These are phyloP conservation scores for Pagrus major DNA, from an alignment of 2,113 vertebrate genomes.

Conservation along the genomic window DNA sequence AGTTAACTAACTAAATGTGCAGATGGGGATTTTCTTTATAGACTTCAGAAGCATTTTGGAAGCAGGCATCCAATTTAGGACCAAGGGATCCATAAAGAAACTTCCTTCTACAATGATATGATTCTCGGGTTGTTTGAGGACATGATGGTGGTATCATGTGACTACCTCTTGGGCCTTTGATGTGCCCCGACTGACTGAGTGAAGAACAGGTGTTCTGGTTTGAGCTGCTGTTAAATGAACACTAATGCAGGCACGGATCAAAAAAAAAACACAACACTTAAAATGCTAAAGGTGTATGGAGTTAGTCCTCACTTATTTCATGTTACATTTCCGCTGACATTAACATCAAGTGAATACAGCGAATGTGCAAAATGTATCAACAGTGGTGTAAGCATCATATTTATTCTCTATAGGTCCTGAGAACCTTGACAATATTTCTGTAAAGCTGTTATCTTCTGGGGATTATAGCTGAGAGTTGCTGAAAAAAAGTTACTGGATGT, in stretches of 20 bases:
- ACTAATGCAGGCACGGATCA: slow-evolving; percentile 34
- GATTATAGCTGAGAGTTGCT: background rate
- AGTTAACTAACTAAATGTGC: background rate
- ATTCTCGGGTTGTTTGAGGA: background rate
- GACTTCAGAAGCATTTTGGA: background rate
- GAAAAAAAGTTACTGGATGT: background rate
- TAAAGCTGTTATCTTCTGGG: no score
- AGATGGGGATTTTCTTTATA: background rate
- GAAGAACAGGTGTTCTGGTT: slow-evolving; percentile 20
- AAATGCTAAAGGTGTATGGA: slow-evolving; percentile 11
- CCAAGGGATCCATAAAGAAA: background rate
- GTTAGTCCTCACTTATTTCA: background rate
- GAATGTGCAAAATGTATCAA: background rate
- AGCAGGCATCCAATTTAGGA: background rate
- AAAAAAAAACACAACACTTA: background rate
- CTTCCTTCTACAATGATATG: background rate
- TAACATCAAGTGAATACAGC: background rate
- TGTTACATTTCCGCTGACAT: slow-evolving; percentile 10
- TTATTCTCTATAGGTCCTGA: background rate
- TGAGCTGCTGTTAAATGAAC: slow-evolving; percentile 29
- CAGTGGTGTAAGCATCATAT: background rate
- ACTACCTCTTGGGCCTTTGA: slow-evolving; percentile 6
- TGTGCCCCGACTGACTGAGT: background rate
- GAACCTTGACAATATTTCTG: background rate
- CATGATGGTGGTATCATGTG: background rate